Evolutionary conservation across 2,113 vertebrate species (phyloP).

Genomic region (Clinocottus analis): DNA sequence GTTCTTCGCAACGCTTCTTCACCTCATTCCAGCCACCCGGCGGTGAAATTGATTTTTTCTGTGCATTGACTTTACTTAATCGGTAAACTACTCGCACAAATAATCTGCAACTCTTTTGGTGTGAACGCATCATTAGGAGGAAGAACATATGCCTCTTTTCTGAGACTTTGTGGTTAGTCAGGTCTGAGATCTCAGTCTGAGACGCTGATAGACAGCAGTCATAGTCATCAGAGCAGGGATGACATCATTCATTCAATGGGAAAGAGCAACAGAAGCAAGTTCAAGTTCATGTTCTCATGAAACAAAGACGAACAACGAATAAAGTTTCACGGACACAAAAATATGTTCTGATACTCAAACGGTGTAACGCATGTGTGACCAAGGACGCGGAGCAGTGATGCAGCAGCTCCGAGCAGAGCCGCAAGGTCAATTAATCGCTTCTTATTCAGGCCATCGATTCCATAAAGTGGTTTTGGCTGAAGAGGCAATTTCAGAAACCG

Average conservation of each 20-base stretch:
- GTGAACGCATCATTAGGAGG: too few species aligned
- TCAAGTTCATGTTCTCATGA: neutral
- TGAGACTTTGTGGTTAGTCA: neutral
- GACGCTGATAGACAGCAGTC: too few species aligned
- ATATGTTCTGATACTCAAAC: neutral
- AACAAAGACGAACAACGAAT: neutral
- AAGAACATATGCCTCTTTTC: neutral
- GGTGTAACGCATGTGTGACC: neutral
- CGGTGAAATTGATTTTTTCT: too few species aligned
- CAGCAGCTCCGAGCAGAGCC: constrained; percentile 37
- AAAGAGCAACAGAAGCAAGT: neutral
- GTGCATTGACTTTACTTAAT: too few species aligned
- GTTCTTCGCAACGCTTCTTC: too few species aligned
- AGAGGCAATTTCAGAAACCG: constrained; percentile 74
- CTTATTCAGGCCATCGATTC: constrained; percentile 76
- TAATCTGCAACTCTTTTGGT: too few species aligned
- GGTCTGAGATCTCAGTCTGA: neutral
- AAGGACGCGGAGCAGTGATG: constrained; percentile 35
- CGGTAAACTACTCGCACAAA: too few species aligned
- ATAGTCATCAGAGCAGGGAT: neutral
- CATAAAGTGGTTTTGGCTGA: constrained; percentile 74
- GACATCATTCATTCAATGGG: neutral
- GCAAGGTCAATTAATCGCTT: constrained; percentile 73
- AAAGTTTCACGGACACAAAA: neutral
- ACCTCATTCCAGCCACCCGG: too few species aligned